Percentiles rank a stretch among this genome's conserved stretches.
phyloP scores from a whole-genome alignment of 2,888 invertebrate genomes.

The Ernsta delagoae region DNA sequence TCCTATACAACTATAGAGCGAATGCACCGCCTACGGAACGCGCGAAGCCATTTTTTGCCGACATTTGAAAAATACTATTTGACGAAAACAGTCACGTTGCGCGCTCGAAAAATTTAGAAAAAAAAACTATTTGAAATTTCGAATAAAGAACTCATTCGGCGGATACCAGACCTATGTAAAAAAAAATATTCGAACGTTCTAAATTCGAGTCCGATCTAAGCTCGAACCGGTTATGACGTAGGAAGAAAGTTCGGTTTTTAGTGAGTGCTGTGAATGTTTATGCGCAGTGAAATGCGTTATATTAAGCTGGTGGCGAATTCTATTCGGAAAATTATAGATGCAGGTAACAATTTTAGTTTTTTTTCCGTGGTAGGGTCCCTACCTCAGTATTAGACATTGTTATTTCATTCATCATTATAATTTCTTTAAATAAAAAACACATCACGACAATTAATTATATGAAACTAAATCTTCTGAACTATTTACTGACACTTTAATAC shows the following conservation, averaged over 20 bases:
- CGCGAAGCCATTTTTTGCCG: slow-evolving; percentile 78
- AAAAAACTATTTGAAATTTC: background rate
- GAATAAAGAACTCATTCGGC: background rate
- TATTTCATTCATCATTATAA: no score
- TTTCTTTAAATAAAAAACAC: no score
- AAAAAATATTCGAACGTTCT: background rate
- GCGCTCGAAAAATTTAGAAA: slow-evolving; percentile 26
- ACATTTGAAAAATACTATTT: slow-evolving; percentile 84
- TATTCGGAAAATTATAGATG: slow-evolving; percentile 60
- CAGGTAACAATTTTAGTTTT: no score
- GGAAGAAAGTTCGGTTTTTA: slow-evolving; percentile 40
- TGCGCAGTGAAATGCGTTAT: slow-evolving; percentile 57
- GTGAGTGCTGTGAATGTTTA: slow-evolving; percentile 48
- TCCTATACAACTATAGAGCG: slow-evolving; percentile 68
- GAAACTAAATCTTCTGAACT: background rate
- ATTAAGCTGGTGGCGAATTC: slow-evolving; percentile 50
- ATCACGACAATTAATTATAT: no score
- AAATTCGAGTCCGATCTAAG: slow-evolving; percentile 29
- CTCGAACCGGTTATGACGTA: slow-evolving; percentile 44
- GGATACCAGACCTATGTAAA: no score
- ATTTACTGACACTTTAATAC: slow-evolving; percentile 21
- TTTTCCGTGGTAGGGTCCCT: no score
- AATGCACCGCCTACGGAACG: slow-evolving; percentile 76
- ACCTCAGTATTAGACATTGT: no score
- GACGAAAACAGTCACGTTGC: slow-evolving; percentile 74